Conservation (phyloP, 2,113 vertebrate genomes). For the Anthoscopus minutus region DNA sequence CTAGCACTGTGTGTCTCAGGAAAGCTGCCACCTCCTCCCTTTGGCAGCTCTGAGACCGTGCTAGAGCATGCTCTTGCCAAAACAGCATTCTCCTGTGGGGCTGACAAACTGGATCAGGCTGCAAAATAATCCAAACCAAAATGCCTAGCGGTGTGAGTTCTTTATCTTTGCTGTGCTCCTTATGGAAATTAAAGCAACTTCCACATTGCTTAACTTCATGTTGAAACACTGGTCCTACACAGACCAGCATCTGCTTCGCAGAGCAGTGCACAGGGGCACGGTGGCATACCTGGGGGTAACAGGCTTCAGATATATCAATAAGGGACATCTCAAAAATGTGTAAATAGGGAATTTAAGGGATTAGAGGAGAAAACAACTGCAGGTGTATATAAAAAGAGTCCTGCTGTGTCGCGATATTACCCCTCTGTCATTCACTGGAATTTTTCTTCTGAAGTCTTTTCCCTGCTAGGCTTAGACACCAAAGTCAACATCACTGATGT, state of each 20-base stretch:
- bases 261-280: fast-evolving
- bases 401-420: fast-evolving
- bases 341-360: neutral
- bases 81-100: neutral
- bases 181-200: neutral
- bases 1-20: neutral
- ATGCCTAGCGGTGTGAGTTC: neutral
- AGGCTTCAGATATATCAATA: neutral
- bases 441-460: neutral
- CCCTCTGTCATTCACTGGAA: neutral
- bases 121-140: neutral
- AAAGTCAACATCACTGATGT: neutral
- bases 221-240: neutral
- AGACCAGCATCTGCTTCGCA: neutral
- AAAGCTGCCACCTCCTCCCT: neutral
- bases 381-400: fast-evolving
- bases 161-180: neutral
- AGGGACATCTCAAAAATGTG: neutral
- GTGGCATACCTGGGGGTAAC: neutral
- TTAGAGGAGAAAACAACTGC: neutral
- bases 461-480: neutral
- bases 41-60: neutral
- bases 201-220: neutral
- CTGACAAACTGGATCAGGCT: neutral
- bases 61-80: neutral